These are phyloP conservation scores for Dryococelus australis DNA, from an alignment of 2,888 invertebrate genomes.

Conservation along the genomic window DNA sequence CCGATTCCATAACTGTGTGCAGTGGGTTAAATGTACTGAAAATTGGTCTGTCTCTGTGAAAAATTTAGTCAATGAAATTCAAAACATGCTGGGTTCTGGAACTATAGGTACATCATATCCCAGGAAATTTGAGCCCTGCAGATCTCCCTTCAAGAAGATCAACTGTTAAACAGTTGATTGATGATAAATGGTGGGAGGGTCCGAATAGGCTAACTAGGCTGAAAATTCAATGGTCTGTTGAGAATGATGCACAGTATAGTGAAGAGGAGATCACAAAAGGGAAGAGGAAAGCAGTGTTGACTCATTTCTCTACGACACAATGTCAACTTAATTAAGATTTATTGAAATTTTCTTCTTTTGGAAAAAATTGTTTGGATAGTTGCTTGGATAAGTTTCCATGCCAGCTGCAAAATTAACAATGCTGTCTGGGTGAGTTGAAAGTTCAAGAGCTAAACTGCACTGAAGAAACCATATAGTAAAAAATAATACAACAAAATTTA, in stretches of 20 bases:
- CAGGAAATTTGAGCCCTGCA: neutral
- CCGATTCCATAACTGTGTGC: neutral
- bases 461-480: too few relatives aligned
- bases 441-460: too few relatives aligned
- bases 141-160: neutral
- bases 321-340: neutral
- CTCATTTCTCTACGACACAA: neutral
- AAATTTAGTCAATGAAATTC: neutral
- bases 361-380: too few relatives aligned
- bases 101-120: neutral
- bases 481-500: too few relatives aligned
- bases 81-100: neutral
- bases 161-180: neutral
- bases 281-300: neutral
- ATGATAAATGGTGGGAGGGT: neutral
- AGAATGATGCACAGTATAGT: neutral
- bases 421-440: too few relatives aligned
- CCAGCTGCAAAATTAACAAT: too few relatives aligned
- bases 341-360: neutral
- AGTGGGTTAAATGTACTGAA: neutral
- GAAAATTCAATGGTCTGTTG: neutral
- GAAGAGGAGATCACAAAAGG: neutral
- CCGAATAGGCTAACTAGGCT: neutral
- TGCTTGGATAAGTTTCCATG: too few relatives aligned
- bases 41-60: neutral